Evolutionary conservation across 2,113 vertebrate species (phyloP).

Genomic region (Microcebus ravelobensis): DNA sequence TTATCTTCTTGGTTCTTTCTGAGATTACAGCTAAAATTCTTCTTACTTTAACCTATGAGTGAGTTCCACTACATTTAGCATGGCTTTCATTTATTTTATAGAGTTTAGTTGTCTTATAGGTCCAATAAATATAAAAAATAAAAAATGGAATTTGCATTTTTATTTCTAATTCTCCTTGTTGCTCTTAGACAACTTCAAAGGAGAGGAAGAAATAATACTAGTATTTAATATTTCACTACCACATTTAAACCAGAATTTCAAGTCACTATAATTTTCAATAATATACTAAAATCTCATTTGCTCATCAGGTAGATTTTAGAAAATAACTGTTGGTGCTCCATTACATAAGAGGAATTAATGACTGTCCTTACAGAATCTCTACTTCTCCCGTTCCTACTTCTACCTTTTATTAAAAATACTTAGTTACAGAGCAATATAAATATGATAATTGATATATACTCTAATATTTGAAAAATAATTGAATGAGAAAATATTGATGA

Average conservation of each 20-base stretch:
- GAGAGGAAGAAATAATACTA: background rate
- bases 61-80: background rate
- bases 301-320: background rate
- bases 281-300: background rate
- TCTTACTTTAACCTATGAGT: background rate
- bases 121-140: background rate
- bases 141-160: conserved; percentile 16
- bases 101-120: background rate
- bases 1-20: background rate
- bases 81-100: background rate
- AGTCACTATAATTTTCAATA: background rate
- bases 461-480: background rate
- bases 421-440: background rate
- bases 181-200: background rate
- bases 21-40: background rate
- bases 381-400: background rate
- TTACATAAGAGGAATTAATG: background rate
- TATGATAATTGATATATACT: background rate
- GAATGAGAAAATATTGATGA: conserved; percentile 27
- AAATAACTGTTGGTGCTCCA: background rate
- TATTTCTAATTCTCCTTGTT: background rate
- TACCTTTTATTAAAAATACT: conserved; percentile 14
- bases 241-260: conserved; percentile 17
- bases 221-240: background rate
- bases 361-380: background rate